phyloP scores from a whole-genome alignment of 1,140 invertebrate genomes.

The Lepidurus couesii region DNA sequence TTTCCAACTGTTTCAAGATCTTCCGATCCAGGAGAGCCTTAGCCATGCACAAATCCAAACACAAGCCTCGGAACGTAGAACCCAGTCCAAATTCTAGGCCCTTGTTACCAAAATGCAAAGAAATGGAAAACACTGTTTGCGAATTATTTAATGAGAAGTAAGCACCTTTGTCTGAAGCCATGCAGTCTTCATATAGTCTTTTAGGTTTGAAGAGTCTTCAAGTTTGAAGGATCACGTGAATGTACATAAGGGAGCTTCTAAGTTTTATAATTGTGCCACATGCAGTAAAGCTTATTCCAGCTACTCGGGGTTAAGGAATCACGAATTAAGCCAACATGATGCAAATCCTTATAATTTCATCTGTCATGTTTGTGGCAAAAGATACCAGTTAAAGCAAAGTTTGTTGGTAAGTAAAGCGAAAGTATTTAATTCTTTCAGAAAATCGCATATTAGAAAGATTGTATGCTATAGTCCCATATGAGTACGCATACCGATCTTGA shows the following conservation, averaged over 20 bases:
- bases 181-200: not conserved
- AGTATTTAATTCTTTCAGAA: not conserved
- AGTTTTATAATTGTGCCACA: not conserved
- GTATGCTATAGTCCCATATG: conserved; percentile 26
- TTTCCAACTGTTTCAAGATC: not conserved
- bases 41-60: not conserved
- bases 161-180: not conserved
- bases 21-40: not conserved
- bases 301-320: not conserved
- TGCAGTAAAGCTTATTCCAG: not conserved
- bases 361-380: not conserved
- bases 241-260: not conserved
- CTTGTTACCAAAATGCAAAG: not conserved
- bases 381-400: not conserved
- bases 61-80: not conserved
- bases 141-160: not conserved
- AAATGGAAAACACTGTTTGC: not conserved
- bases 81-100: not conserved
- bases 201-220: not conserved
- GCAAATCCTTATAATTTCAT: not conserved
- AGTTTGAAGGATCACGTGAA: not conserved
- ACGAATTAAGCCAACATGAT: not conserved
- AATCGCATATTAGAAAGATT: not conserved
- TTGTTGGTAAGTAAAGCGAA: not conserved
- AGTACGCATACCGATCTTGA: conserved; percentile 33